Conservation (phyloP, 2,888 invertebrate species). For the Drosophila anomelani region DNA sequence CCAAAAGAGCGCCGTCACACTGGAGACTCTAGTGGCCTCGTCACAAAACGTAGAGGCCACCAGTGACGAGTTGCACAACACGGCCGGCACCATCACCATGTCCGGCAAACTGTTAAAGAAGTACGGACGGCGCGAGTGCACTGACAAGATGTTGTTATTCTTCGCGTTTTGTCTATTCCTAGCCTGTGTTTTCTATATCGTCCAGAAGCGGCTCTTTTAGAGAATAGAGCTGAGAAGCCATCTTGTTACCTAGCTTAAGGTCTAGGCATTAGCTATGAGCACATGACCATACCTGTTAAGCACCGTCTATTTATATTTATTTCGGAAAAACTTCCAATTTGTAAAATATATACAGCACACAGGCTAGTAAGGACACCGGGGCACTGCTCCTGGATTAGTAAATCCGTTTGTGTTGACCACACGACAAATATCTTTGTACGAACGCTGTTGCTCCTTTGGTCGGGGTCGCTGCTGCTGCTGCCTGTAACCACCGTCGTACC, state of each 20-base stretch:
- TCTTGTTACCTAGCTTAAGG: constrained; percentile 11
- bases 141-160: constrained; percentile 95
- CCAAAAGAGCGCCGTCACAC: constrained; percentile 93
- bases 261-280: constrained; percentile 35
- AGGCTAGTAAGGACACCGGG: constrained; percentile 69
- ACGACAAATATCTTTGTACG: constrained; percentile 78
- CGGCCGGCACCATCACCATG: constrained; percentile 94
- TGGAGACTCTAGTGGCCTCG: constrained; percentile 90
- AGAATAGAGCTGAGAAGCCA: background rate
- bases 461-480: constrained; percentile 4
- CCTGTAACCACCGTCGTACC: constrained; percentile 7
- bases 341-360: constrained; percentile 17
- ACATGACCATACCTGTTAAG: constrained; percentile 43
- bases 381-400: constrained; percentile 73
- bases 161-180: constrained; percentile 95
- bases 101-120: constrained; percentile 96
- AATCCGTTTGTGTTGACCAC: constrained; percentile 76
- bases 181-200: constrained; percentile 95
- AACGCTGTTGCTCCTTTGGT: constrained; percentile 43
- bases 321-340: constrained; percentile 27
- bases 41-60: constrained; percentile 91
- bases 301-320: constrained; percentile 52
- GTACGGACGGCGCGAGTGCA: constrained; percentile 96
- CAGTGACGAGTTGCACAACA: constrained; percentile 92
- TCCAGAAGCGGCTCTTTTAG: constrained; percentile 94